Evolutionary conservation across 2,888 invertebrate species (phyloP), one percentile per base, ranked within the genome.

Genomic region (Uloborus plumipes): DNA sequence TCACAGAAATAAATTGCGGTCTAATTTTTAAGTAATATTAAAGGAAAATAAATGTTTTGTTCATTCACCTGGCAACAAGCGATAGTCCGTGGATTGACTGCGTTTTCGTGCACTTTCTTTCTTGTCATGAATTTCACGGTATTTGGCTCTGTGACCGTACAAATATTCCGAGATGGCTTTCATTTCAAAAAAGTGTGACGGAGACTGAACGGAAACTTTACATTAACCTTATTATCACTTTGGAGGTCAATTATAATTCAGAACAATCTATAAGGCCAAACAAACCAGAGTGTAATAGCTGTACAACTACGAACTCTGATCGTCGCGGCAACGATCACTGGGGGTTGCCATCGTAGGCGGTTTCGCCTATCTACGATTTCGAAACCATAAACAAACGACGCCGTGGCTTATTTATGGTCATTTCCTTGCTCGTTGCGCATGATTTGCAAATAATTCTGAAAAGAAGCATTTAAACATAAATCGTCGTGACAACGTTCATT

Each of bases 111-210:
- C 70, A 15, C 53, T 49, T 9, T 74, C 74, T 50, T 70, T 80
- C 49, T 80, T 74, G 67, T 74, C 74, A 18, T 74, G 74, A 62
- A 74, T 69, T 50, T 80, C 80, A 51, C 51, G 74, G 64, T 80
- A 80, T 49, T 80, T 80, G n/a, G 74, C 62, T 55, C 51, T 69
- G 18, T 64, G 64, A 15, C 69, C 49, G 39, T 74, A 67, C 50
- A 80, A 80, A 26, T 80, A 80, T 64, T 80, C 80, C n/a, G 80
- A 39, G n/a, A 80, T 80, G 74, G 80, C 80, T 74, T 80, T 80
- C 80, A 80, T 80, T 15, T 47, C 64, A 39, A 39, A 39, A 7
- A 39, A 39, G 39, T 39, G 39, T 39, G 39, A 39, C 39, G 39
- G 39, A 39, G 39, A 39, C 39, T 39, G 39, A 39, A 39, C 39